A percentile compares a stretch with the other conserved stretches of the same genome.
phyloP scores from a whole-genome alignment of 1,140 invertebrate genomes.

The Monomorium pharaonis region DNA sequence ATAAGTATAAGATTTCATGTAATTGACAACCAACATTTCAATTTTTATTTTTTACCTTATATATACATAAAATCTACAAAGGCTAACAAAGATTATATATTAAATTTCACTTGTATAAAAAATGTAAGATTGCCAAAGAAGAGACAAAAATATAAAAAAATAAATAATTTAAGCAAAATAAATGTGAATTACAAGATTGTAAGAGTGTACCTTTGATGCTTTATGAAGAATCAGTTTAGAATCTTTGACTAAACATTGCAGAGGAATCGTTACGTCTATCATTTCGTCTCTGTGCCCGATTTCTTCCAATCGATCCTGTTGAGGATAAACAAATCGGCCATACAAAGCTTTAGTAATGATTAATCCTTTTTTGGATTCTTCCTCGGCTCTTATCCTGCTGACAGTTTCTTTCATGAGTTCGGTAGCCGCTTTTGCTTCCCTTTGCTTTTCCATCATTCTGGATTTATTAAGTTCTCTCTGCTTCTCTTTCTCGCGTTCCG shows the following conservation, averaged over 20 bases:
- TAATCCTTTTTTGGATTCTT: slow-evolving; percentile 92
- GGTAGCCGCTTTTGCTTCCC: slow-evolving; percentile 93
- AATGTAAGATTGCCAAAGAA: background rate
- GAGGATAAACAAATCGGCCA: slow-evolving; percentile 87
- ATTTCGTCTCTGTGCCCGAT: slow-evolving; percentile 86
- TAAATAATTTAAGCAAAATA: background rate
- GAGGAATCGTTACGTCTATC: slow-evolving; percentile 96
- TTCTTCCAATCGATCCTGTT: slow-evolving; percentile 76
- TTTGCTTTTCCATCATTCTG: slow-evolving; percentile 91
- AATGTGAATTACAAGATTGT: background rate
- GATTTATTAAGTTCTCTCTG: slow-evolving; percentile 90
- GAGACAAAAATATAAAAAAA: background rate
- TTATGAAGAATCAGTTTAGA: slow-evolving; percentile 94
- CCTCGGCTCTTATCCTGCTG: slow-evolving; percentile 90
- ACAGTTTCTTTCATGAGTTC: slow-evolving; percentile 95
- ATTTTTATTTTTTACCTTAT: background rate
- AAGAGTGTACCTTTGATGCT: slow-evolving; percentile 91
- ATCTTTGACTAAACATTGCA: slow-evolving; percentile 97
- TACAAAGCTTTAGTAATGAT: slow-evolving; percentile 95
- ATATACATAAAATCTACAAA: background rate
- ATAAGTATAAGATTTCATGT: slow-evolving; percentile 62
- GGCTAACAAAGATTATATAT: background rate
- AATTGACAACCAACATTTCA: slow-evolving; percentile 14
- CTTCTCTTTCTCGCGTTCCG: slow-evolving; percentile 90
- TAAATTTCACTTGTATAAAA: background rate